phyloP scores from a whole-genome alignment of 2,113 vertebrate genomes.

The Neolamprologus brichardi region DNA sequence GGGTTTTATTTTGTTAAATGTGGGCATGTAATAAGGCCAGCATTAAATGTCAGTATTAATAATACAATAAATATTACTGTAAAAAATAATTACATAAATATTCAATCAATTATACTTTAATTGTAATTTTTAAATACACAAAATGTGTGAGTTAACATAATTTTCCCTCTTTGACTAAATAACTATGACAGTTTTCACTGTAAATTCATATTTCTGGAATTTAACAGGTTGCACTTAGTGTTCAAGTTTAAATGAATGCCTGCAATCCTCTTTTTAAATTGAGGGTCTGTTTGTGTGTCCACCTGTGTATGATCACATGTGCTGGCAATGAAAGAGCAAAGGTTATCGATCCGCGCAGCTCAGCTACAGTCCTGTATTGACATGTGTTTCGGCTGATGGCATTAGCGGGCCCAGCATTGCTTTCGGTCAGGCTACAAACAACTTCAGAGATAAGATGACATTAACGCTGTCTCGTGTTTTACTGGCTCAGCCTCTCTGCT shows the following conservation, averaged over 20 bases:
- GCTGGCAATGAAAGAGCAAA: not conserved
- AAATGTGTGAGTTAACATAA: not conserved
- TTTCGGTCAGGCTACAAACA: slow-evolving; percentile 42
- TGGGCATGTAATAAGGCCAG: not conserved
- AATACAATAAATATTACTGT: not conserved
- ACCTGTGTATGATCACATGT: not conserved
- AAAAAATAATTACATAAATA: not conserved
- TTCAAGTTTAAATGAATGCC: not conserved
- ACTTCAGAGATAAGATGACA: slow-evolving; percentile 39
- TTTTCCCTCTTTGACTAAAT: not conserved
- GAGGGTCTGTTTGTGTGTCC: not conserved
- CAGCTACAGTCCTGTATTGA: slow-evolving; percentile 43
- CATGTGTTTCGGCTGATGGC: slow-evolving; percentile 63
- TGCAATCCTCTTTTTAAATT: not conserved
- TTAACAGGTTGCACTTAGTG: not conserved
- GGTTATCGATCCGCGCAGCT: not conserved
- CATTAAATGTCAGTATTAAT: not conserved
- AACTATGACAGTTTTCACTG: not conserved
- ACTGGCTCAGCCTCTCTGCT: not conserved
- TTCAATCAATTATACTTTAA: not conserved
- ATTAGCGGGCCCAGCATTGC: slow-evolving; percentile 50
- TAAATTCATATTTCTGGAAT: not conserved
- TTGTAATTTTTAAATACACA: not conserved
- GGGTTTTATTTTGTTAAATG: not conserved
- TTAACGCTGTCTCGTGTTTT: slow-evolving; percentile 39